phyloP scores from a whole-genome alignment of 2,888 invertebrate genomes.

The Pelosia muscerda region DNA sequence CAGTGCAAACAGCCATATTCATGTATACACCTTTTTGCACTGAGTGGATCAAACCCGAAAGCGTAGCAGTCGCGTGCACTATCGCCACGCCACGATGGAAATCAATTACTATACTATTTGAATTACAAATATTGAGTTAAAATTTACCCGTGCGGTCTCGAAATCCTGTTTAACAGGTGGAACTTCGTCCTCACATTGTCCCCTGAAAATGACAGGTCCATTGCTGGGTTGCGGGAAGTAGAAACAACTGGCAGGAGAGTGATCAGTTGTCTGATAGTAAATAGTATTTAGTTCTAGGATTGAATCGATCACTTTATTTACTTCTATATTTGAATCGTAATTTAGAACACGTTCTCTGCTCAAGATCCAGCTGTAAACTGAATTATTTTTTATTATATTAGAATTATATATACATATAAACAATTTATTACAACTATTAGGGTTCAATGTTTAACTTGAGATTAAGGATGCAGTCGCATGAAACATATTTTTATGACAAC shows the following conservation, averaged over 20 bases:
- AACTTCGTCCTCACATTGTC: slow-evolving; percentile 60
- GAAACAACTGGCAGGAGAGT: slow-evolving; percentile 64
- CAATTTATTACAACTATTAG: not conserved
- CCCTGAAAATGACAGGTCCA: slow-evolving; percentile 61
- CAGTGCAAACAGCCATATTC: too few relatives aligned
- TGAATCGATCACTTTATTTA: slow-evolving; percentile 58
- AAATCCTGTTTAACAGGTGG: slow-evolving; percentile 59
- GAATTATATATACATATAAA: not conserved
- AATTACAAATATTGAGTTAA: not conserved
- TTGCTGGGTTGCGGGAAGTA: slow-evolving; percentile 59
- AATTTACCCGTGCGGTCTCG: slow-evolving; percentile 61
- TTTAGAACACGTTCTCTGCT: slow-evolving; percentile 64
- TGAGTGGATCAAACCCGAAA: too few relatives aligned
- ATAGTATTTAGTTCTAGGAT: slow-evolving; percentile 58
- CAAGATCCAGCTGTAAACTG: slow-evolving; percentile 79
- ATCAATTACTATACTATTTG: too few relatives aligned
- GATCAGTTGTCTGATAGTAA: slow-evolving; percentile 59
- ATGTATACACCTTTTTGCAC: too few relatives aligned
- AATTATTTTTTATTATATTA: slow-evolving; percentile 25
- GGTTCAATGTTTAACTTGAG: too few relatives aligned
- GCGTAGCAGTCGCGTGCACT: too few relatives aligned
- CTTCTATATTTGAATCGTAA: slow-evolving; percentile 42
- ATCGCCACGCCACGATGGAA: too few relatives aligned
- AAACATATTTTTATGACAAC: too few relatives aligned
- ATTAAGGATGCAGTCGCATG: too few relatives aligned